Evolutionary conservation across 2,113 vertebrate genomes (phyloP).

Genomic region (Pseudois nayaur): DNA sequence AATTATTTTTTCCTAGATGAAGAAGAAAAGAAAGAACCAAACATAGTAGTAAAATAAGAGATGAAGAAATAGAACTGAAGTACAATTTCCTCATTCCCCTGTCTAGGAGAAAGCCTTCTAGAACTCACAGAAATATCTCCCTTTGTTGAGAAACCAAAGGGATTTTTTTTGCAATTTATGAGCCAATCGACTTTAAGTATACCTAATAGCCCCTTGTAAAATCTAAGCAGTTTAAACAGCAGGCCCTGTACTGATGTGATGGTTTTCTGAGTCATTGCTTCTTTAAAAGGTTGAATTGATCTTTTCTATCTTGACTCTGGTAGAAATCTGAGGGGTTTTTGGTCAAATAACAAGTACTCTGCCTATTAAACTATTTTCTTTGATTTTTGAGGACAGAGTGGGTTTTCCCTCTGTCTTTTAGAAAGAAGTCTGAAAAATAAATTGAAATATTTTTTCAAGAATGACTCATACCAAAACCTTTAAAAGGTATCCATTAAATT

Average conservation of each 20-base stretch:
- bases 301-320: conserved; percentile 54
- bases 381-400: conserved; percentile 51
- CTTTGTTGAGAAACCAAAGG: conserved; percentile 33
- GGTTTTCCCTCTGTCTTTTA: conserved; percentile 41
- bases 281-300: conserved; percentile 63
- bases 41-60: background rate
- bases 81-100: background rate
- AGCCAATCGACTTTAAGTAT: conserved; percentile 67
- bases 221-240: conserved; percentile 64
- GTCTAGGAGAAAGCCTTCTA: background rate
- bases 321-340: conserved; percentile 43
- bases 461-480: conserved; percentile 43
- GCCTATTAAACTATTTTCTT: conserved; percentile 52
- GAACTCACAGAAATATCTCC: conserved; percentile 31
- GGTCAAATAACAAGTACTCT: conserved; percentile 46
- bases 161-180: conserved; percentile 37
- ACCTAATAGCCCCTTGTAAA: conserved; percentile 66
- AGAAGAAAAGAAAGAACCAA: background rate
- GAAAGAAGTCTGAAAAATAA: conserved; percentile 51
- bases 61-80: conserved; percentile 13
- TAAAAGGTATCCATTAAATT: conserved; percentile 55
- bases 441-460: conserved; percentile 49
- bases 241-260: conserved; percentile 41
- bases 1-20: background rate
- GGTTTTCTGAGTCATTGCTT: conserved; percentile 62